Evolutionary conservation across 2,888 invertebrate genomes (phyloP).

Genomic region (Gryllus longicercus): DNA sequence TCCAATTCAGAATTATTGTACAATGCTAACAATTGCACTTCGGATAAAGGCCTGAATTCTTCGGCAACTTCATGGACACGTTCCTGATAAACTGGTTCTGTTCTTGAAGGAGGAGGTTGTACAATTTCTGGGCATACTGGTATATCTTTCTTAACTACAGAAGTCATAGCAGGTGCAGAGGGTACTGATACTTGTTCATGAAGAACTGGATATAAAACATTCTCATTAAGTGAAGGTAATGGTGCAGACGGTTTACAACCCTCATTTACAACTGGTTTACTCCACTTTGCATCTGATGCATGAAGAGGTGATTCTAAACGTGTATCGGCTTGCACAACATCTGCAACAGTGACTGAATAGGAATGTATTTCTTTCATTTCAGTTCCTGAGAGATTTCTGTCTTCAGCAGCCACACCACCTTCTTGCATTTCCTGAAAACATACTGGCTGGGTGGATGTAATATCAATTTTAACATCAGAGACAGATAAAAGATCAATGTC

Average conservation of each 20-base stretch:
- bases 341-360: slow-evolving; percentile 28
- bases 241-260: not conserved
- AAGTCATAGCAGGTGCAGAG: slow-evolving; percentile 21
- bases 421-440: slow-evolving; percentile 22
- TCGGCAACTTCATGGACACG: slow-evolving; percentile 28
- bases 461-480: slow-evolving; percentile 23
- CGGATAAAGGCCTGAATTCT: slow-evolving; percentile 57
- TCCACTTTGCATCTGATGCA: not conserved
- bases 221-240: not conserved
- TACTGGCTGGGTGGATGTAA: slow-evolving; percentile 12
- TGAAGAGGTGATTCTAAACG: slow-evolving; percentile 30
- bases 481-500: not conserved
- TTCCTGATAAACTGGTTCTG: slow-evolving; percentile 22
- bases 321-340: slow-evolving; percentile 32
- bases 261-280: slow-evolving; percentile 33
- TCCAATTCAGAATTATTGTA: slow-evolving; percentile 66
- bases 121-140: not conserved
- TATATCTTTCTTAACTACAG: slow-evolving; percentile 31
- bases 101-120: not conserved
- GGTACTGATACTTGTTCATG: not conserved
- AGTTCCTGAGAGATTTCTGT: slow-evolving; percentile 45
- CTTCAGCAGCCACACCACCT: not conserved
- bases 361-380: slow-evolving; percentile 44
- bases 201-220: not conserved
- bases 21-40: slow-evolving; percentile 60